Base-by-base conservation (phyloP, 2,888 invertebrate genomes). In the Nymphalis polychloros region DNA sequence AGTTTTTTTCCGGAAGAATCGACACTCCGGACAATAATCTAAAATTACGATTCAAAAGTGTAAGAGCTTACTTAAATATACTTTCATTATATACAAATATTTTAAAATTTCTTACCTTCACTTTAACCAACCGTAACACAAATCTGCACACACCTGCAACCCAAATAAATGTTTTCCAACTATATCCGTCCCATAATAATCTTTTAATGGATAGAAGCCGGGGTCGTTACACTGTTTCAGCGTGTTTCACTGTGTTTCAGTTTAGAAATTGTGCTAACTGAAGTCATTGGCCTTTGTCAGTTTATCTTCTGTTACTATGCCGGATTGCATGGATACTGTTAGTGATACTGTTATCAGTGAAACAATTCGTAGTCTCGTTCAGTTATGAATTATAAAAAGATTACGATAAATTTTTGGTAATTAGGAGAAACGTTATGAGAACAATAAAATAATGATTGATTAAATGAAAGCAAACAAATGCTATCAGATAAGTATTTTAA, bases 221-320 rank as follows among this genome's bases (percentile, higher is more conserved):
- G 70, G 77, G 74, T 77, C 75, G 73, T 68, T 49, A 77, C 68
- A 73, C 77, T 71, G 73, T 70, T 76, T 60, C 35, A 47, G 55
- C 52, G 70, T 41, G 53, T 53, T 73, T 63, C 46, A 61, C 72
- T 72, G 66, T 59, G 71, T 72, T 76, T 75, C 73, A 76, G 76
- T 71, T 71, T 64, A 72, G 75, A 78, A 81, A 79, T 75, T 82
- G 79, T 77, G 83, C 72, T 81, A 82, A 75, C 69, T 67, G 62
- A 66, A 72, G 76, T 74, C 73, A 64, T 73, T 77, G 76, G 77
- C 70, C 76, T 69, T 46, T 49, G 61, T 41, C 10, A 13, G 41
- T 67, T 47, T 67, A 63, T 63, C 64, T 59, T 67, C 47, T 60
- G 66, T 55, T 66, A 31, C 41, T 61, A 53, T 68, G 71, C 66